Conservation (phyloP, 2,888 invertebrate species). For the Drosophila phalerata region DNA sequence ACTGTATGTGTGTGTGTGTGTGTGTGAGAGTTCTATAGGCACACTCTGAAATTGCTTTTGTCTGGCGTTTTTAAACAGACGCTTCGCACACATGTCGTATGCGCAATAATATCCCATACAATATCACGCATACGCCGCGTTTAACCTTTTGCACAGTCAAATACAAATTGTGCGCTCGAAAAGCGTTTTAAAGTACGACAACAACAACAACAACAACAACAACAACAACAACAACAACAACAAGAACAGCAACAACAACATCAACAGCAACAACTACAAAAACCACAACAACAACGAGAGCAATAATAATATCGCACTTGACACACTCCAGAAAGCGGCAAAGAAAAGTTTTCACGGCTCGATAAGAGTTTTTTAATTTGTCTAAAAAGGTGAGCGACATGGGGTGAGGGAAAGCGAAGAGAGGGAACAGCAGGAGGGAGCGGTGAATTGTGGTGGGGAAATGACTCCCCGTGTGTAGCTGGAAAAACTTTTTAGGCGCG, state of each 20-base stretch:
- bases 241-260: conserved; percentile 42
- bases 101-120: conserved; percentile 61
- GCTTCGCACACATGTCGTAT: conserved; percentile 50
- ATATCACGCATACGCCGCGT: conserved; percentile 67
- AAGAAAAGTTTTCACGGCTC: conserved; percentile 68
- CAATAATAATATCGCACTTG: conserved; percentile 51
- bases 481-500: conserved; percentile 68
- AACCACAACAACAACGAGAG: conserved; percentile 24
- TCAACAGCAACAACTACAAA: conserved; percentile 47
- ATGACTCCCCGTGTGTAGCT: conserved; percentile 10
- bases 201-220: conserved; percentile 36
- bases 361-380: conserved; percentile 81
- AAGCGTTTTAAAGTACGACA: conserved; percentile 68
- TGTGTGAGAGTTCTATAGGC: neutral
- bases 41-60: conserved; percentile 45
- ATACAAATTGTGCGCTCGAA: conserved; percentile 60
- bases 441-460: too few relatives aligned
- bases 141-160: conserved; percentile 54
- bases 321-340: conserved; percentile 59
- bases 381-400: conserved; percentile 64
- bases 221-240: conserved; percentile 27
- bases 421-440: neutral
- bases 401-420: neutral
- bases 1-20: neutral
- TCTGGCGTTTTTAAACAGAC: conserved; percentile 26